These are phyloP conservation scores for Liasis olivaceus DNA, from an alignment of 2,797 vertebrate species.

Conservation along the genomic window DNA sequence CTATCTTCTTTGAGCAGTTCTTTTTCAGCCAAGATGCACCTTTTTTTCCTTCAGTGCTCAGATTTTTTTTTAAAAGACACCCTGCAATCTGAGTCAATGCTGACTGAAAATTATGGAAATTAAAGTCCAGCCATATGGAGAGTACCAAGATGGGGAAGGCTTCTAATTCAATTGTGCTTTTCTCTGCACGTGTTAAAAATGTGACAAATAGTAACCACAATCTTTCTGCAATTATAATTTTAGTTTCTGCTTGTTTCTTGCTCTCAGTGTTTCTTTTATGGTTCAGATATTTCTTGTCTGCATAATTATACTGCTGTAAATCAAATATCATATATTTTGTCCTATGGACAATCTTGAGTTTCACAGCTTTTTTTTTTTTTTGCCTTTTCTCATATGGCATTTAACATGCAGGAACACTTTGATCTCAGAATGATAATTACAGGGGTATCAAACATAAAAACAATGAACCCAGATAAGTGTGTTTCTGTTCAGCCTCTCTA, in stretches of 20 bases:
- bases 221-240: neutral
- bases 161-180: neutral
- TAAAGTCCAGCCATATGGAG: no score
- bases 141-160: neutral
- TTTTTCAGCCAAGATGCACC: neutral
- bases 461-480: constrained; percentile 23
- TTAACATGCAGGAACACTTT: neutral
- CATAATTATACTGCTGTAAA: constrained; percentile 5
- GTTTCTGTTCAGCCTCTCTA: constrained; percentile 1
- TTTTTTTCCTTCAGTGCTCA: neutral
- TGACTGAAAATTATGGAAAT: neutral
- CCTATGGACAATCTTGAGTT: neutral
- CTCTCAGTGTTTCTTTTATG: neutral
- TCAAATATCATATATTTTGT: neutral
- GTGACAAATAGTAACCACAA: neutral
- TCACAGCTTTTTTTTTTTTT: neutral
- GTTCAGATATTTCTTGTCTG: neutral
- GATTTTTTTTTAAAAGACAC: neutral
- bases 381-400: neutral
- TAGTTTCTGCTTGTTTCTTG: neutral
- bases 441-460: constrained; percentile 23
- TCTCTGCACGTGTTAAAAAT: neutral
- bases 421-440: constrained; percentile 19
- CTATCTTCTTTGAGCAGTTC: neutral
- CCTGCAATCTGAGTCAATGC: neutral